phyloP scores from a whole-genome alignment of 2,888 invertebrate species.

The Oxyteleia sp. region DNA sequence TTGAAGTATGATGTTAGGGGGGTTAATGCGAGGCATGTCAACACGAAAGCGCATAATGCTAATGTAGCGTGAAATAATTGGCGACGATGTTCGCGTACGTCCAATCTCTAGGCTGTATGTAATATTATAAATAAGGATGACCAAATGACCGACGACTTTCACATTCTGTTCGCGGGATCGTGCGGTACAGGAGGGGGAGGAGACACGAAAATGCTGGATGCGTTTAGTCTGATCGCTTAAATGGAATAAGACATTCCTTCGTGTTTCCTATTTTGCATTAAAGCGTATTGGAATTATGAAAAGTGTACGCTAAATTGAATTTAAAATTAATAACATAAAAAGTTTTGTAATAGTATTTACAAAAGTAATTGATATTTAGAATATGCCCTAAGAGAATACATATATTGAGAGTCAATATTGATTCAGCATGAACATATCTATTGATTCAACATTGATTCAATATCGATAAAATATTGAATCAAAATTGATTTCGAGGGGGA shows the following conservation, averaged over 20 bases:
- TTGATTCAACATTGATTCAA: too few species aligned
- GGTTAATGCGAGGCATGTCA: slow-evolving; percentile 55
- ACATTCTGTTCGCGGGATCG: slow-evolving; percentile 74
- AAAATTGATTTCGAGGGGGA: too few species aligned
- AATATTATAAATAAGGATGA: slow-evolving; percentile 67
- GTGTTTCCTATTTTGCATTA: slow-evolving; percentile 19
- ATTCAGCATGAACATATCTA: too few species aligned
- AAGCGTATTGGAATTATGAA: background rate
- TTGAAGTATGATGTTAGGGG: slow-evolving; percentile 45
- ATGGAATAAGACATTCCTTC: slow-evolving; percentile 44
- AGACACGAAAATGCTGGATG: slow-evolving; percentile 42
- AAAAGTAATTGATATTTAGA: too few species aligned
- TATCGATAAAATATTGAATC: too few species aligned
- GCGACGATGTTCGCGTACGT: slow-evolving; percentile 45
- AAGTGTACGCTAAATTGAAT: background rate
- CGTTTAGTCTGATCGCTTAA: slow-evolving; percentile 37
- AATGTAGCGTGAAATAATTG: slow-evolving; percentile 67
- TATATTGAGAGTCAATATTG: too few species aligned
- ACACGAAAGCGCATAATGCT: slow-evolving; percentile 60
- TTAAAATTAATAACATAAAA: too few species aligned
- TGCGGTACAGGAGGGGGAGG: slow-evolving; percentile 15
- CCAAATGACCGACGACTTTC: slow-evolving; percentile 79
- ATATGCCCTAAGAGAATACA: too few species aligned
- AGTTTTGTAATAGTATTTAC: too few species aligned
- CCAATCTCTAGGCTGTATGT: slow-evolving; percentile 55